Base-by-base conservation (phyloP, 2,888 invertebrate genomes). In the Fissipunctia ypsillon region DNA sequence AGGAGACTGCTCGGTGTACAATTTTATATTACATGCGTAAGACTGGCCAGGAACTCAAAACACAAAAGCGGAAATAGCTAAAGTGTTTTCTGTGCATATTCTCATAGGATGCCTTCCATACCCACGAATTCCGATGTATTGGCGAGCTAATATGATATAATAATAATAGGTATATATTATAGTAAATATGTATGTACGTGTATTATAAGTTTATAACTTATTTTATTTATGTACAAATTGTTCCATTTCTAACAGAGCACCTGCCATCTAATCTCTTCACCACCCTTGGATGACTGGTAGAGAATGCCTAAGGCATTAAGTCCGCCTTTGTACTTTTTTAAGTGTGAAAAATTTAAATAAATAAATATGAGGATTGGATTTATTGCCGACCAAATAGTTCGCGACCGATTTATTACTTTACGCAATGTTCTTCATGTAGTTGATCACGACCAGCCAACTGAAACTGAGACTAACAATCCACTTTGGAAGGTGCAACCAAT, bases 71-170 rank as follows among this genome's bases (percentile, higher is more conserved):
- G 72, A 76, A 66, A 72, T 76, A 25, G 67, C 67, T 35, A 31
- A n/a, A n/a, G 31, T 78, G 7, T 67, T 78, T 54, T 68, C 60
- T 22, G 41, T 78, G 19, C 60, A 65, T 19, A 57, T 67, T 43
- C 45, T 78, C 59, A 66, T 78, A 68, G 71, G 76, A 71, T 63
- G 52, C 43, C 63, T 70, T 43, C 57, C 68, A 45, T 74, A 71
- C 50, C 74, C 74, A 41, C 74, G 74, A 57, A 45, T 75, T 28
- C 41, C 41, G 2, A 41, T 41, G 41, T 41, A 41, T 14, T 41
- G 41, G 41, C 41, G 41, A 41, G 41, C 41, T 41, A n/a, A n/a
- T n/a, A n/a, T n/a, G n/a, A n/a, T n/a, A n/a, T n/a, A n/a, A n/a
- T n/a, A n/a, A n/a, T n/a, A n/a, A n/a, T n/a, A n/a, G n/a, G n/a